A percentile compares a stretch with the other conserved stretches of the same genome.
These are phyloP conservation scores for Sympetrum striolatum DNA, from an alignment of 2,888 invertebrate genomes.

Conservation along the genomic window DNA sequence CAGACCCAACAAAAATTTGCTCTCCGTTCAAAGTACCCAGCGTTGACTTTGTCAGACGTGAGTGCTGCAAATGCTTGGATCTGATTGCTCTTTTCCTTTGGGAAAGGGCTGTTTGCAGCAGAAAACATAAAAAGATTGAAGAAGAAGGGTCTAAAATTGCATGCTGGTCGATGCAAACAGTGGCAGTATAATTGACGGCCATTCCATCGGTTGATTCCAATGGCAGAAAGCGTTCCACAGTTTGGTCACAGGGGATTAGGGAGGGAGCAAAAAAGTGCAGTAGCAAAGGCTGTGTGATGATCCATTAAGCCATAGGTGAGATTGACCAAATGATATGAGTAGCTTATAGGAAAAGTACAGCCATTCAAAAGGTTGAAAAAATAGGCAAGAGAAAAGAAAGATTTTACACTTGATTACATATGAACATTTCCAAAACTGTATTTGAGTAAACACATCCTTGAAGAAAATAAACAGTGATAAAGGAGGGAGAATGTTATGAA, in stretches of 20 bases:
- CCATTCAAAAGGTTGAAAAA: not conserved
- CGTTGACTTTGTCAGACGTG: not conserved
- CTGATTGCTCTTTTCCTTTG: not conserved
- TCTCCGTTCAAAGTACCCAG: not conserved
- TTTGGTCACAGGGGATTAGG: constrained; percentile 13
- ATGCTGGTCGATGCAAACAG: constrained; percentile 33
- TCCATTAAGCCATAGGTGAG: not conserved
- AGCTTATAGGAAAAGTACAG: constrained; percentile 1
- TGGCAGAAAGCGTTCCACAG: constrained; percentile 43
- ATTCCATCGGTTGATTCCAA: constrained; percentile 28
- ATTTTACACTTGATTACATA: not conserved
- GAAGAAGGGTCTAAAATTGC: constrained; percentile 29
- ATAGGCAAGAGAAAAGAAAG: not conserved
- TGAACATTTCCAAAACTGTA: not conserved
- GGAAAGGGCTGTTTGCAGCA: not conserved
- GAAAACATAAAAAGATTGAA: constrained; percentile 12
- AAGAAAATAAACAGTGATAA: not conserved
- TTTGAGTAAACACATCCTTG: not conserved
- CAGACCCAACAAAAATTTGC: not conserved
- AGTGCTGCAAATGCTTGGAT: not conserved
- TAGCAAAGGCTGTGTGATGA: constrained; percentile 1
- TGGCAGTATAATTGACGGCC: constrained; percentile 44
- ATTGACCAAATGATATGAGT: not conserved
- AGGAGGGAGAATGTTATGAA: constrained; percentile 22
- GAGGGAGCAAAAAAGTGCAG: constrained; percentile 28